Percentiles rank a stretch among this genome's conserved stretches.
Evolutionary conservation across 2,888 invertebrate species (phyloP).

Genomic region (Sialis fuliginosa): DNA sequence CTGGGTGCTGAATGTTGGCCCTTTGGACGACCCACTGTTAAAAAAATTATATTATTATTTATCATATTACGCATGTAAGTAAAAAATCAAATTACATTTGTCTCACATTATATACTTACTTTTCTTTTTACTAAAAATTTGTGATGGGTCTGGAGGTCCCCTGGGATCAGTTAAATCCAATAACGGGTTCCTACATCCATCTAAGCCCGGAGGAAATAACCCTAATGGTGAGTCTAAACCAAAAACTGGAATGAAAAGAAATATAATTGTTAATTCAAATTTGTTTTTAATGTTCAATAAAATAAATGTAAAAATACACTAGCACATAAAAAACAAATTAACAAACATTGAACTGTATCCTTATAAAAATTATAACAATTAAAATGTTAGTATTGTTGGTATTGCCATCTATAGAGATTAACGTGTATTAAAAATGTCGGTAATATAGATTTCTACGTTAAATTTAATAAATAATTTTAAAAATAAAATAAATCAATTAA

Average conservation of each 20-base stretch:
- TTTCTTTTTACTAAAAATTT: constrained; percentile 61
- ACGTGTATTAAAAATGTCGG: too few species aligned
- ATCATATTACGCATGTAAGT: background rate
- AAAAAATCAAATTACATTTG: background rate
- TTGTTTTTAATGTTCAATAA: background rate
- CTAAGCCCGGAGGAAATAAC: constrained; percentile 59
- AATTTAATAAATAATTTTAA: too few species aligned
- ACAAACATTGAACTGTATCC: background rate
- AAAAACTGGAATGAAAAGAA: constrained; percentile 38
- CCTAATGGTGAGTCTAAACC: constrained; percentile 56
- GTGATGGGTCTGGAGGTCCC: constrained; percentile 42
- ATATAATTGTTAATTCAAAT: too few species aligned
- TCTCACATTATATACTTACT: constrained; percentile 40
- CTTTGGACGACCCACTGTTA: constrained; percentile 63
- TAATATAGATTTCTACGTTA: too few species aligned
- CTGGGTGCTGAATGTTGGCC: constrained; percentile 83
- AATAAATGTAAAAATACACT: constrained; percentile 8
- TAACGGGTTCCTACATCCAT: constrained; percentile 53
- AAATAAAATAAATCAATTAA: too few species aligned
- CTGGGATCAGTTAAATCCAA: constrained; percentile 59
- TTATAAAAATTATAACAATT: background rate
- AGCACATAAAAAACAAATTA: background rate
- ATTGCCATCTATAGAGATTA: too few species aligned
- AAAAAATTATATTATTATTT: constrained; percentile 3
- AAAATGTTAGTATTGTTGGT: too few species aligned